Percentiles rank a stretch among this genome's conserved stretches.
Evolutionary conservation across 2,113 vertebrate genomes (phyloP).

Genomic region (Hypocryptadius cinnamomeus): DNA sequence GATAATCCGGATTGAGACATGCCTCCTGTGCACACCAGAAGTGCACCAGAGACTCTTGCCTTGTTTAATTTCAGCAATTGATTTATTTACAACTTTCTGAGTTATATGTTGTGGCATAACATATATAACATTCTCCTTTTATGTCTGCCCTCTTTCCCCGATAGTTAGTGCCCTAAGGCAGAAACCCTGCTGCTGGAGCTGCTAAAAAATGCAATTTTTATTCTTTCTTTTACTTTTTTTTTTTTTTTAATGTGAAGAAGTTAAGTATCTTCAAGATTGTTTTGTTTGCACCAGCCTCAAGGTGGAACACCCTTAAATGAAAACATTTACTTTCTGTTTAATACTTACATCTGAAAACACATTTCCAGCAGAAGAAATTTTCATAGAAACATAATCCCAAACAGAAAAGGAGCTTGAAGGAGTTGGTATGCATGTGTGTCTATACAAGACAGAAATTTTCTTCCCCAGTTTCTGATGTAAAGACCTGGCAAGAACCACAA

Average conservation of each 20-base stretch:
- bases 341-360: not conserved
- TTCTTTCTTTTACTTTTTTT: not conserved
- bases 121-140: not conserved
- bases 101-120: not conserved
- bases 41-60: not conserved
- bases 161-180: not conserved
- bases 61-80: not conserved
- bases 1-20: rapidly evolving
- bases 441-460: not conserved
- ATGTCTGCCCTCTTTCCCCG: not conserved
- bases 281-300: not conserved
- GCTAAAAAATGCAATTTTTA: not conserved
- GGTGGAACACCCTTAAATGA: not conserved
- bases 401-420: not conserved
- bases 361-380: not conserved
- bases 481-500: not conserved
- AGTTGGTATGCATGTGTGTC: not conserved
- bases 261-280: not conserved
- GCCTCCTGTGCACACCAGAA: not conserved
- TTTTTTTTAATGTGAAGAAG: not conserved
- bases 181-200: not conserved
- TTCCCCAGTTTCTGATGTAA: not conserved
- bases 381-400: not conserved
- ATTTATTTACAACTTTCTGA: not conserved
- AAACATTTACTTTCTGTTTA: not conserved